phyloP scores from a whole-genome alignment of 2,113 vertebrate species.

The Nasalis larvatus region DNA sequence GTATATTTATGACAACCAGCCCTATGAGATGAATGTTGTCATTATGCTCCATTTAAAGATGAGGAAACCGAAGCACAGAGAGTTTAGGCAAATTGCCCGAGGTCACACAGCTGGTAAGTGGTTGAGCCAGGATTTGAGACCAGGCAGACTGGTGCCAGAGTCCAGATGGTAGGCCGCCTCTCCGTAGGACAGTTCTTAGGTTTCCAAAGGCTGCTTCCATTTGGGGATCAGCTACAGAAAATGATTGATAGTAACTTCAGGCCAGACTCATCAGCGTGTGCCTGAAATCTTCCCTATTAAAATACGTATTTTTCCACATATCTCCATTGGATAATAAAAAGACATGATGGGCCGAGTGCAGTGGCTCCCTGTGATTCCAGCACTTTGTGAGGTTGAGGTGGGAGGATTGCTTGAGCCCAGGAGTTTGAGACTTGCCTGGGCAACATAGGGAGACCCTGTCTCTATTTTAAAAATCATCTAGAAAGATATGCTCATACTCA shows the following conservation, averaged over 20 bases:
- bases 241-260: not conserved
- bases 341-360: not conserved
- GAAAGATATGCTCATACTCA: not conserved
- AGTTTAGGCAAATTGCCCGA: not conserved
- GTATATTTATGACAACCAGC: not conserved
- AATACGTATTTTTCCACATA: not conserved
- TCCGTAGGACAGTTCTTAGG: not conserved
- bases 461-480: too few relatives aligned
- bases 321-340: not conserved
- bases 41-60: not conserved
- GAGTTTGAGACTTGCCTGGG: not conserved
- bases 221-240: not conserved
- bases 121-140: not conserved
- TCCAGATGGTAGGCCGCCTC: not conserved
- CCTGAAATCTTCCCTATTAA: too few relatives aligned
- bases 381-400: not conserved
- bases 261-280: not conserved
- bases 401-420: not conserved
- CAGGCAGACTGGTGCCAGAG: not conserved
- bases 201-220: constrained; percentile 18
- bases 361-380: not conserved
- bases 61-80: not conserved
- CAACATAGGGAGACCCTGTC: not conserved
- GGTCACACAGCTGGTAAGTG: not conserved
- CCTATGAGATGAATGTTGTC: not conserved